Conservation (phyloP, 2,113 vertebrate genomes). For the Bufo bufo region DNA sequence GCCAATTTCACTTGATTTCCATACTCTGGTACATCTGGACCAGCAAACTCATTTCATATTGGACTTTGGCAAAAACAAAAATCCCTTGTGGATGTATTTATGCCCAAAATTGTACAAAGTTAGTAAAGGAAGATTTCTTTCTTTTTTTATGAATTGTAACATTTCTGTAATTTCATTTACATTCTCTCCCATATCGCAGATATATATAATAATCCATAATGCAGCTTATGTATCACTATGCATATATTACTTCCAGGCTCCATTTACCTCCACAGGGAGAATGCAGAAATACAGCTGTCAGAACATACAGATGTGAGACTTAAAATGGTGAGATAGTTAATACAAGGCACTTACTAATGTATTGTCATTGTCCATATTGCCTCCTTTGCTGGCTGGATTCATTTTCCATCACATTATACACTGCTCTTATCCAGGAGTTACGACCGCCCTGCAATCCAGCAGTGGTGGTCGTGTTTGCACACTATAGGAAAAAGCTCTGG, state of each 20-base stretch:
- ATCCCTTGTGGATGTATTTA: background rate
- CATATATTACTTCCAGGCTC: background rate
- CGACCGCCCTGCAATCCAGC: too few species aligned
- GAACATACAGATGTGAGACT: background rate
- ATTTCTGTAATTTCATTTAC: background rate
- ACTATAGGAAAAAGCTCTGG: too few species aligned
- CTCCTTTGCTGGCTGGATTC: too few species aligned
- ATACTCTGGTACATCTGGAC: conserved; percentile 13
- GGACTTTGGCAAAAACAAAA: background rate
- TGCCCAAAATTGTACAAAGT: background rate
- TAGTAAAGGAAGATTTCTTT: background rate
- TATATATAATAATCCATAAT: background rate
- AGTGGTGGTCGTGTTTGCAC: too few species aligned
- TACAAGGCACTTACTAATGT: too few species aligned
- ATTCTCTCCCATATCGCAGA: background rate
- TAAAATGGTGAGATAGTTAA: background rate
- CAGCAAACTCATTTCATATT: conserved; percentile 2
- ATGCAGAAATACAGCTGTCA: background rate
- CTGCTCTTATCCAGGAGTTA: too few species aligned
- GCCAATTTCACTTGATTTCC: conserved; percentile 5
- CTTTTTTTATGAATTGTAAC: background rate
- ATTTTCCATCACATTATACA: too few species aligned
- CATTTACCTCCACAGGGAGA: background rate
- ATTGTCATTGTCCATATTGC: too few species aligned
- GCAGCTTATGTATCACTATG: background rate